A percentile compares a stretch with the other conserved stretches of the same genome.
These are phyloP conservation scores for Macrotus californicus DNA, from an alignment of 2,113 vertebrate genomes.

Conservation along the genomic window DNA sequence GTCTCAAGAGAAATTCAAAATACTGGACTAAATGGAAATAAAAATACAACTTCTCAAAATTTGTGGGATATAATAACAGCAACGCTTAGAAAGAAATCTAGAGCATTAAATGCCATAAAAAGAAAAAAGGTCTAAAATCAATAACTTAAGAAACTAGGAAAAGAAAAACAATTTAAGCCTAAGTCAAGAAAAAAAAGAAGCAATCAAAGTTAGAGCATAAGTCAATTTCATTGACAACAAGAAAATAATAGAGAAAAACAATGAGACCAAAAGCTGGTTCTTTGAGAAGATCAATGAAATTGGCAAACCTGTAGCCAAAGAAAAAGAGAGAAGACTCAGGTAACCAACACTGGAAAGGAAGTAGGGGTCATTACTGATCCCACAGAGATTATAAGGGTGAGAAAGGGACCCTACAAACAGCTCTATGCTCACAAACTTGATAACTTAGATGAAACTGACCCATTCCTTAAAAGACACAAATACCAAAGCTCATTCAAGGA, in stretches of 20 bases:
- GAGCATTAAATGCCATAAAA: neutral
- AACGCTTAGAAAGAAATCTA: neutral
- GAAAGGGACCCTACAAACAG: neutral
- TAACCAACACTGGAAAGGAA: neutral
- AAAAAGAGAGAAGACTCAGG: neutral
- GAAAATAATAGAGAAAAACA: neutral
- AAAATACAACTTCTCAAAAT: neutral
- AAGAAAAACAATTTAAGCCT: neutral
- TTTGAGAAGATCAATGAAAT: neutral
- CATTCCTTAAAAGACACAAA: neutral
- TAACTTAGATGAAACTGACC: neutral
- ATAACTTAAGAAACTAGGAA: neutral
- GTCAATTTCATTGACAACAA: neutral
- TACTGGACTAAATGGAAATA: neutral
- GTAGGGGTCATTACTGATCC: neutral
- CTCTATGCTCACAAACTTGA: neutral
- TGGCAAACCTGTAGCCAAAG: neutral
- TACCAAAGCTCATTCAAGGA: neutral
- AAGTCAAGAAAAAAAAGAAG: neutral
- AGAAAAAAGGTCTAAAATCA: neutral
- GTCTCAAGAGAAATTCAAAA: conserved; percentile 21
- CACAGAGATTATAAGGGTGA: neutral
- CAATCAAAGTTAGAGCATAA: neutral
- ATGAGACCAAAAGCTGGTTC: neutral
- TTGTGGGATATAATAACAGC: neutral